Evolutionary conservation across 2,113 vertebrate genomes (phyloP).

Genomic region (Orycteropus afer): DNA sequence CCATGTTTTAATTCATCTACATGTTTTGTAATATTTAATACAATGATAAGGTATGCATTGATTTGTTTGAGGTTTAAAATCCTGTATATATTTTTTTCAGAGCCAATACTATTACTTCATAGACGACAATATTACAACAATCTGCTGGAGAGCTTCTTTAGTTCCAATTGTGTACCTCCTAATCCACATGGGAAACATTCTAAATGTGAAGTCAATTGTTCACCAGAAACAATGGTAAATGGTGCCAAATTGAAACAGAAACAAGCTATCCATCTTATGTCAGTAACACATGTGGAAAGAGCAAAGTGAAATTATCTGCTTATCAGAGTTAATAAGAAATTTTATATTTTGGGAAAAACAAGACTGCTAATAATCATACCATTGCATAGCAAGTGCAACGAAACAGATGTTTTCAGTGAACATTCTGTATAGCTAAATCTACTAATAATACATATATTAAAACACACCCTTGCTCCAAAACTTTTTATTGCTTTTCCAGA

Average conservation of each 20-base stretch:
- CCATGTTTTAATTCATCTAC: not conserved
- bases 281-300: conserved; percentile 60
- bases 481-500: conserved; percentile 58
- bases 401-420: conserved; percentile 73
- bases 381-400: conserved; percentile 25
- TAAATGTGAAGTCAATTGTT: conserved; percentile 63
- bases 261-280: conserved; percentile 53
- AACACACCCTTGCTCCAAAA: conserved; percentile 42
- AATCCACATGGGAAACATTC: conserved; percentile 49
- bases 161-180: not conserved
- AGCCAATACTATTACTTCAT: not conserved
- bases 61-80: conserved; percentile 2
- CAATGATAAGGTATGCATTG: conserved; percentile 1
- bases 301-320: conserved; percentile 64
- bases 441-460: conserved; percentile 52
- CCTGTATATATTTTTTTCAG: not conserved
- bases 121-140: not conserved
- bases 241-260: conserved; percentile 66
- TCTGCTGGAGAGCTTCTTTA: not conserved
- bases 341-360: conserved; percentile 59
- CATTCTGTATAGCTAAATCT: conserved; percentile 7
- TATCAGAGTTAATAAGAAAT: conserved; percentile 69
- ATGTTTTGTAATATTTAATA: conserved; percentile 29
- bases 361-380: conserved; percentile 60
- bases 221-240: conserved; percentile 50